Conservation (phyloP, 2,113 vertebrate species). For the Miniopterus natalensis region DNA sequence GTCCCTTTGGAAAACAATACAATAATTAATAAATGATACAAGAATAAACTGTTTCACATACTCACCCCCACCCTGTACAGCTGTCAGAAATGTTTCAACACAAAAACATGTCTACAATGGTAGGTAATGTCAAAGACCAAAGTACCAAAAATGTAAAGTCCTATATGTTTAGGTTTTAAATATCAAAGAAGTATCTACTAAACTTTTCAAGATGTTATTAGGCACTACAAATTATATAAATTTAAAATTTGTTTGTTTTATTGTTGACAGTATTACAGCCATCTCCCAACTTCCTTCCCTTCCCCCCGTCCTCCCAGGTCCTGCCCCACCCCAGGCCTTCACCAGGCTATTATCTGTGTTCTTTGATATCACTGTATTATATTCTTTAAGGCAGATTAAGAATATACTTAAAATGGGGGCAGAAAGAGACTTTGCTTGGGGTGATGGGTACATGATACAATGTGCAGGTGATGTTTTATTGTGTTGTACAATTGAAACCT, state of each 20-base stretch:
- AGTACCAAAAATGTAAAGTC: not conserved
- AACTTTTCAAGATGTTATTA: conserved; percentile 33
- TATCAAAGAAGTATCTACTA: not conserved
- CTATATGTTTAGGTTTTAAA: conserved; percentile 46
- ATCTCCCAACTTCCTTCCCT: no score
- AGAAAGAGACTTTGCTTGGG: not conserved
- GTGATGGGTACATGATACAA: not conserved
- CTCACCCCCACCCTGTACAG: not conserved
- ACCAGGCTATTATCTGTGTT: no score
- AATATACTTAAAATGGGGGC: not conserved
- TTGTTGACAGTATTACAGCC: no score
- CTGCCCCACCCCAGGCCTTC: no score
- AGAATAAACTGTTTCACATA: not conserved
- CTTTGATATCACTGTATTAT: conserved; percentile 1
- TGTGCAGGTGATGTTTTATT: not conserved
- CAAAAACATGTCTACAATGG: conserved; percentile 4
- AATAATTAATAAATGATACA: not conserved
- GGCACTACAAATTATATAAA: conserved; percentile 27
- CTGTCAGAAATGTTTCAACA: not conserved
- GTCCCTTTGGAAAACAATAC: not conserved
- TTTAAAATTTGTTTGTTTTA: conserved; percentile 43
- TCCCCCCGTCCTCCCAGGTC: no score
- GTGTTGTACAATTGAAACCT: not conserved
- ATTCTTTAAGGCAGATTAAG: not conserved
- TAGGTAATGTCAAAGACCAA: not conserved